A percentile compares a stretch with the other conserved stretches of the same genome.
These are phyloP conservation scores for Drosophila santomea DNA, from an alignment of 1,140 invertebrate species.

Conservation along the genomic window DNA sequence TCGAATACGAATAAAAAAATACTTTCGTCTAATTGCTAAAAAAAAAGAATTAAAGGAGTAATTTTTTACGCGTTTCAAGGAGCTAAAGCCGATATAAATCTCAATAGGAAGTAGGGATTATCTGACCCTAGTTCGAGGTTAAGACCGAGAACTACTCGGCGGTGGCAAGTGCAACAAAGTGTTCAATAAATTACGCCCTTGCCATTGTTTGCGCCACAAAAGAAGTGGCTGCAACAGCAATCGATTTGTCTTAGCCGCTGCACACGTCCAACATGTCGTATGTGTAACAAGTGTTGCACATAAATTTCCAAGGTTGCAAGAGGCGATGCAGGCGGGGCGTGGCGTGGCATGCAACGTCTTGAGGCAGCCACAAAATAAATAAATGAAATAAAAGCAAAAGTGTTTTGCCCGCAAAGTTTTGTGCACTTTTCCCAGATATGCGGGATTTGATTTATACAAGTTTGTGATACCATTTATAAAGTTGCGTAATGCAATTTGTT, in stretches of 20 bases:
- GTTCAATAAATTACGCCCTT: conserved; percentile 63
- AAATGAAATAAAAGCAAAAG: conserved; percentile 46
- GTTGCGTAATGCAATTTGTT: conserved; percentile 37
- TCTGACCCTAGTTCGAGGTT: conserved; percentile 3
- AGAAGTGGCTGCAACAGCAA: conserved; percentile 52
- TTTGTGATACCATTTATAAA: conserved; percentile 53
- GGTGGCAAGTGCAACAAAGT: conserved; percentile 53
- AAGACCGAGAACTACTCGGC: conserved; percentile 11
- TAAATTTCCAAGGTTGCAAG: conserved; percentile 55
- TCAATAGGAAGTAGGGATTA: neutral
- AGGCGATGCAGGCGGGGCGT: neutral
- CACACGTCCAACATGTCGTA: conserved; percentile 66
- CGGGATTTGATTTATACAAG: conserved; percentile 47
- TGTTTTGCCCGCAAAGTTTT: conserved; percentile 37
- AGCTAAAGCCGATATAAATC: neutral
- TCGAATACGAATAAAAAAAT: neutral
- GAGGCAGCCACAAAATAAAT: conserved; percentile 54
- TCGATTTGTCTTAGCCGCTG: conserved; percentile 70
- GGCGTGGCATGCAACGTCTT: conserved; percentile 23
- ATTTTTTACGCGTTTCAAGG: neutral
- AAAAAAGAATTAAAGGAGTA: neutral
- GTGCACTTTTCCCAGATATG: conserved; percentile 31
- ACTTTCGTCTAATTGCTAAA: neutral
- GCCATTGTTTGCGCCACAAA: conserved; percentile 44
- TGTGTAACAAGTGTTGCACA: conserved; percentile 75